Conservation (phyloP, 2,888 invertebrate genomes). For the Thymelicus lineola region DNA sequence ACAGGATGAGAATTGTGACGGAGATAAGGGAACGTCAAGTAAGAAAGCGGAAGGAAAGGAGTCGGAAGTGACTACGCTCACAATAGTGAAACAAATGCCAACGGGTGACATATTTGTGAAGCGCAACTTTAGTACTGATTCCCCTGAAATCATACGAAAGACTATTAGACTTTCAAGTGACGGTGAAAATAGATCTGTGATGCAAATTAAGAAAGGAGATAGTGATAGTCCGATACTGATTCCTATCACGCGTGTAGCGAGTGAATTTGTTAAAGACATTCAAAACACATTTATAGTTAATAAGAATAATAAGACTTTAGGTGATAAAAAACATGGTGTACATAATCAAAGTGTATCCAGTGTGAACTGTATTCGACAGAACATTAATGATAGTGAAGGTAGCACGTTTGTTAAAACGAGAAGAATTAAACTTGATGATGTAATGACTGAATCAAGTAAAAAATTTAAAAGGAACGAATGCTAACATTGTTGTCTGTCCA, state of each 20-base stretch:
- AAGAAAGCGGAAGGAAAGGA: conserved; percentile 65
- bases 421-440: conserved; percentile 76
- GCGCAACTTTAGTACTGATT: conserved; percentile 67
- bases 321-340: conserved; percentile 82
- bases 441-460: conserved; percentile 73
- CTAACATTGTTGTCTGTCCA: conserved; percentile 66
- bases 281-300: conserved; percentile 80
- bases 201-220: conserved; percentile 77
- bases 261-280: conserved; percentile 81
- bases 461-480: conserved; percentile 81
- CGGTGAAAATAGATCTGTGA: conserved; percentile 74
- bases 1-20: conserved; percentile 84
- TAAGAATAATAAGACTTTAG: conserved; percentile 78
- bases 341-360: conserved; percentile 80
- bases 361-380: conserved; percentile 77
- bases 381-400: conserved; percentile 74
- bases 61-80: conserved; percentile 68
- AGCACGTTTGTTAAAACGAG: conserved; percentile 74
- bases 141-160: conserved; percentile 73
- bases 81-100: conserved; percentile 76
- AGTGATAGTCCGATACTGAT: conserved; percentile 78
- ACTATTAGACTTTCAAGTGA: conserved; percentile 78
- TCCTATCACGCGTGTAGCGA: conserved; percentile 74
- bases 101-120: conserved; percentile 76
- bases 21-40: conserved; percentile 67